Base-by-base conservation (phyloP, 2,888 invertebrate genomes). In the Brenthis hecate region DNA sequence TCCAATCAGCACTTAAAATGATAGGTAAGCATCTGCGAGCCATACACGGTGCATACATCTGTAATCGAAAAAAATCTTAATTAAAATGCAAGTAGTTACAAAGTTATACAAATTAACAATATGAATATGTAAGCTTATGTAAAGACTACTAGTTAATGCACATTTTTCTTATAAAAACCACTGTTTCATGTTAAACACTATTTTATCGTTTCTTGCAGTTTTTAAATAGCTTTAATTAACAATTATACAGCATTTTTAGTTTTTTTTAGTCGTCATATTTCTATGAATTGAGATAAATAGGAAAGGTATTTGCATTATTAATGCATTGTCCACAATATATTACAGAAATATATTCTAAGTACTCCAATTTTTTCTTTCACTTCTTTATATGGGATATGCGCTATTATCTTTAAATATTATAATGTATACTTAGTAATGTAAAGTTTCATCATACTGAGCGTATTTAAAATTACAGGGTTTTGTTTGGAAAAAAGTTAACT, bases 61-160 rank as follows among this genome's bases (percentile, higher is more conserved):
- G 68, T 64, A 36, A 11, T 56, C n/a, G 47, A 65, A 58, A 58
- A 56, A 51, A 56, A 60, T 65, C 54, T 13, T 50, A 69, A 60
- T 69, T 60, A 57, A 68, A 54, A 55, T 64, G n/a, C 53, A 43
- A 28, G 53, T 14, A 43, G 16, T 47, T 14, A 56, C 43, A n/a
- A 48, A 56, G 43, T 56, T 56, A 43, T 50, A 60, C 56, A 68
- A 69, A 66, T 69, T 69, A 63, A 56, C n/a, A 48, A 51, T 51
- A 66, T 63, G 23, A 55, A 66, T 66, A 69, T 66, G 65, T 66
- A 69, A 65, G n/a, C 47, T 57, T 66, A 66, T 66, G 66, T 57
- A 48, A 60, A 69, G 36, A 14, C 16, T n/a, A 47, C 2, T 60
- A 19, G n/a, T 57, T 19, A 13, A 28, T 51, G 50, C 13, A 57